Evolutionary conservation across 2,888 invertebrate genomes (phyloP).

Genomic region (Erebia epiphron): DNA sequence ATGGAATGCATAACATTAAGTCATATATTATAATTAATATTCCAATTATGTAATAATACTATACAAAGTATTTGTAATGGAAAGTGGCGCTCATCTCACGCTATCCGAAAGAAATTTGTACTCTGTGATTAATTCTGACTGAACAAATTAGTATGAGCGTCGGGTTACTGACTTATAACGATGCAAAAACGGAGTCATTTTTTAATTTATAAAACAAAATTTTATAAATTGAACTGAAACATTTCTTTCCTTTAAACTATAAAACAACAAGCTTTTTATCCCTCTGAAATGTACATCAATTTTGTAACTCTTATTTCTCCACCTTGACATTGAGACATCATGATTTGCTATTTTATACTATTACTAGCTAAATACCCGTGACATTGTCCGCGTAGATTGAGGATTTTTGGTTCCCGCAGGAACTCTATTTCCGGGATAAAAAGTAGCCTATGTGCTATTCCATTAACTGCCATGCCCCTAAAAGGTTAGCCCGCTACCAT

Average conservation of each 20-base stretch:
- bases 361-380: too few species aligned
- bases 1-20: constrained; percentile 22
- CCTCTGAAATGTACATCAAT: too few species aligned
- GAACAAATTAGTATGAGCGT: constrained; percentile 31
- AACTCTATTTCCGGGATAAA: too few species aligned
- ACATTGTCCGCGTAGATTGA: too few species aligned
- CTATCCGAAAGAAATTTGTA: constrained; percentile 37
- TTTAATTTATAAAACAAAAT: constrained; percentile 7
- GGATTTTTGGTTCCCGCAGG: too few species aligned
- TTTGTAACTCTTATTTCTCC: too few species aligned
- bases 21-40: constrained; percentile 29
- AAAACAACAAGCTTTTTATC: too few species aligned
- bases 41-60: constrained; percentile 25
- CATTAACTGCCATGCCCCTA: too few species aligned
- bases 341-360: too few species aligned
- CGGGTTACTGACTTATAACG: constrained; percentile 15
- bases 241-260: background rate
- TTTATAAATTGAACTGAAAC: background rate
- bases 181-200: constrained; percentile 12
- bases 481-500: too few species aligned
- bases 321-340: too few species aligned
- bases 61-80: constrained; percentile 39
- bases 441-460: too few species aligned
- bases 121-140: constrained; percentile 35
- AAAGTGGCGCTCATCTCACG: constrained; percentile 44